Base-by-base conservation (phyloP, 2,113 vertebrate species). In the Indicator maculatus region DNA sequence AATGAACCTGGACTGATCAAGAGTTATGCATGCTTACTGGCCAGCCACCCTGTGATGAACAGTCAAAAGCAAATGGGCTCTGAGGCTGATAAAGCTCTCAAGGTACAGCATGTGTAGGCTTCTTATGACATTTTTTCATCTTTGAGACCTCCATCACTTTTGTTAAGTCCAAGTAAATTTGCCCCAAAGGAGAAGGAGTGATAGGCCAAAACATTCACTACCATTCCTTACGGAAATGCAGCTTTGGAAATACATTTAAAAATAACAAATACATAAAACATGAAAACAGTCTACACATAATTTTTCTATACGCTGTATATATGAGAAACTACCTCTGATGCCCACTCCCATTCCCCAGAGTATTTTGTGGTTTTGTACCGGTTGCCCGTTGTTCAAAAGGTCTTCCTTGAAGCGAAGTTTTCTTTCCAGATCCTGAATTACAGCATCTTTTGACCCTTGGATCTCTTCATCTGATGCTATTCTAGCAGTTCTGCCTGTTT, bases 381-480 rank as follows among this genome's bases (percentile, higher is more conserved):
- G 98, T 91, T 99, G 99, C 44, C 99, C 99, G 1, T 99, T 99
- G 98, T 99, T 99, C 58, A 99, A 90, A 33, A 99, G 98, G 83
- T 99, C 99, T 93, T 99, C 99, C 96, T 99, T 99, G 96, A 99
- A 99, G 93, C 99, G 99, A 80, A 99, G 98, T 70, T 99, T 99
- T 79, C 99, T 98, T 97, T 99, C 99, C 97, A 99, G 93, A 95
- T 99, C 99, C 97, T 99, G 99, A 96, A 99, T 99, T 83, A 99
- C 99, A 3, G 99, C 99, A 36, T 99, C 99, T 96, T 99, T 99
- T 65, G 99, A 98, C 70, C 99, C 99, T 94, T 99, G 99, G 96
- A 99, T 99, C 96, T 99, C 99, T 8, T 99, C 99, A 93, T 99
- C 99, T 5, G 99, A 99, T 78, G 98, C 97, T 85, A 98, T 92